Evolutionary conservation across 2,888 invertebrate genomes (phyloP).

Genomic region (Mythimna impura): DNA sequence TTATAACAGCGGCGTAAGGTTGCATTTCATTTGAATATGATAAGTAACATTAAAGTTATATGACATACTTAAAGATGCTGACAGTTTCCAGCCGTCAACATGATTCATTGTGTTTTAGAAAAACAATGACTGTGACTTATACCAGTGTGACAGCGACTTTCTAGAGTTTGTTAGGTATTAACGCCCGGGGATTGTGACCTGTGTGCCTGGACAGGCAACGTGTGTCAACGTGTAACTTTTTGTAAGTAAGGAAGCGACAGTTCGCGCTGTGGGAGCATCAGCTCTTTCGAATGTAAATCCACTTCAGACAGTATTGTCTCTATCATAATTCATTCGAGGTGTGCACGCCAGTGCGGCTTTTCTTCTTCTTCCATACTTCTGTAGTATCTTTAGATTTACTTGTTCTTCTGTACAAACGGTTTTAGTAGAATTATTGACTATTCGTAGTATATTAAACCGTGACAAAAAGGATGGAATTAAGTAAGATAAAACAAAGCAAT

Average conservation of each 20-base stretch:
- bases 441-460: background rate
- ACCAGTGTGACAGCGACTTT: background rate
- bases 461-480: background rate
- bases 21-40: conserved; percentile 13
- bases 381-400: conserved; percentile 29
- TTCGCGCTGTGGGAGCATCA: background rate
- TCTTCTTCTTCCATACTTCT: conserved; percentile 2
- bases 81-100: background rate
- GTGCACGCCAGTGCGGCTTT: background rate
- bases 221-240: conserved; percentile 7
- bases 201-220: conserved; percentile 1
- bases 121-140: background rate
- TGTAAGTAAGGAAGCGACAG: conserved; percentile 9
- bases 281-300: conserved; percentile 41
- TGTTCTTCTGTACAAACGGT: conserved; percentile 9
- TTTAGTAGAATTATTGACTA: conserved; percentile 14
- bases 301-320: background rate
- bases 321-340: background rate
- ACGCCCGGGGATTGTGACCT: background rate
- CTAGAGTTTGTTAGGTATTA: background rate
- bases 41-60: conserved; percentile 11
- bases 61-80: background rate
- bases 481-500: conserved; percentile 31
- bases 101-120: background rate
- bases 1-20: background rate